These are phyloP conservation scores for Zele albiditarsus DNA, from an alignment of 2,888 invertebrate genomes.

Conservation along the genomic window DNA sequence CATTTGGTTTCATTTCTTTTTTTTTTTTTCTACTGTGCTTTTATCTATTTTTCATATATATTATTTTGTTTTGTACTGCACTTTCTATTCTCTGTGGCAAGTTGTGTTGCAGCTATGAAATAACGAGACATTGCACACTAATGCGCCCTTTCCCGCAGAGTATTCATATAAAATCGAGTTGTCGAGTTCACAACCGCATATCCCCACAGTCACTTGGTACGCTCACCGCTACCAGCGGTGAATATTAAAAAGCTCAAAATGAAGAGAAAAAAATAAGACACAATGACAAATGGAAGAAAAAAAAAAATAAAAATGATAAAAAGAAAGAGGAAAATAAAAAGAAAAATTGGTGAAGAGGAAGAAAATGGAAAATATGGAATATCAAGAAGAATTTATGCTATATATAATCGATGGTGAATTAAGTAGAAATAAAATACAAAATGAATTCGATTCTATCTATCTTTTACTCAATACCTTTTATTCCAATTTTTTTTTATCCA, in stretches of 20 bases:
- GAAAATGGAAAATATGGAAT: no score
- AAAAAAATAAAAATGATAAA: no score
- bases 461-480: no score
- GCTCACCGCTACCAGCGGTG: slow-evolving; percentile 10
- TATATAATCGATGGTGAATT: no score
- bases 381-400: no score
- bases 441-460: no score
- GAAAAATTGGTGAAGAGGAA: no score
- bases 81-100: slow-evolving; percentile 2
- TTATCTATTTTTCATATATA: background rate
- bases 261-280: background rate
- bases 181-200: slow-evolving; percentile 10
- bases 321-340: no score
- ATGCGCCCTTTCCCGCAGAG: slow-evolving; percentile 19
- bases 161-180: slow-evolving; percentile 40
- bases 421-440: no score
- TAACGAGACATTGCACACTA: slow-evolving; percentile 21
- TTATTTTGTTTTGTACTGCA: background rate
- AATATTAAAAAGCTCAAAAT: slow-evolving; percentile 40
- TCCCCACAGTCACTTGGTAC: no score
- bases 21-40: background rate
- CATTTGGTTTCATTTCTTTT: background rate
- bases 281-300: background rate
- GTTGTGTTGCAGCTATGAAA: background rate
- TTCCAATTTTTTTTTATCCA: no score